Conservation (phyloP, 2,797 vertebrate genomes). For the Muscicapa striata region DNA sequence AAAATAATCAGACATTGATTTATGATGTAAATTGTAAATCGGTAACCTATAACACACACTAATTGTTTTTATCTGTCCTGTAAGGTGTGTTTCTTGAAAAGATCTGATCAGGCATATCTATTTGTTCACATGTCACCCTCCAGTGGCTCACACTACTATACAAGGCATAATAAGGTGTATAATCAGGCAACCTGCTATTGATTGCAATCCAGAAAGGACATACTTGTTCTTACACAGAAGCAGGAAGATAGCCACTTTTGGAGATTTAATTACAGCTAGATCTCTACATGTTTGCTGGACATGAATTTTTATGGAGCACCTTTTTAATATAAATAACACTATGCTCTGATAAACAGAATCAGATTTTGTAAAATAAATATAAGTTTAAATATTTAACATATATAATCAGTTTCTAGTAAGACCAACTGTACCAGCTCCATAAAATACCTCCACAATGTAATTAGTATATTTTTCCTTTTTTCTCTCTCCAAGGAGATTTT, state of each 20-base stretch:
- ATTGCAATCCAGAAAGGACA: background rate
- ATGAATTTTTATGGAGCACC: background rate
- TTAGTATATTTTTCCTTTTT: background rate
- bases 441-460: background rate
- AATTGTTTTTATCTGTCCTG: constrained; percentile 8
- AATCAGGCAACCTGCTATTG: background rate
- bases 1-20: constrained; percentile 59
- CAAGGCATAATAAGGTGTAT: background rate
- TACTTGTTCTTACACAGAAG: background rate
- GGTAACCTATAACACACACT: constrained; percentile 40
- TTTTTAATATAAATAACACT: background rate
- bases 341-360: background rate
- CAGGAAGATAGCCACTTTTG: background rate
- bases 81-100: constrained; percentile 23
- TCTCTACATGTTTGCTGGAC: background rate
- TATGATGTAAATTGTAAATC: constrained; percentile 48
- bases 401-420: background rate
- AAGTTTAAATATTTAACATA: background rate
- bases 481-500: background rate
- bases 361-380: background rate
- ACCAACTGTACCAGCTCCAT: background rate
- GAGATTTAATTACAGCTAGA: background rate
- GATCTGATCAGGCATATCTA: constrained; percentile 8
- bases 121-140: constrained; percentile 26
- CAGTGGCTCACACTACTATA: background rate